Conservation (phyloP, 2,113 vertebrate genomes). For the Danionella cerebrum region DNA sequence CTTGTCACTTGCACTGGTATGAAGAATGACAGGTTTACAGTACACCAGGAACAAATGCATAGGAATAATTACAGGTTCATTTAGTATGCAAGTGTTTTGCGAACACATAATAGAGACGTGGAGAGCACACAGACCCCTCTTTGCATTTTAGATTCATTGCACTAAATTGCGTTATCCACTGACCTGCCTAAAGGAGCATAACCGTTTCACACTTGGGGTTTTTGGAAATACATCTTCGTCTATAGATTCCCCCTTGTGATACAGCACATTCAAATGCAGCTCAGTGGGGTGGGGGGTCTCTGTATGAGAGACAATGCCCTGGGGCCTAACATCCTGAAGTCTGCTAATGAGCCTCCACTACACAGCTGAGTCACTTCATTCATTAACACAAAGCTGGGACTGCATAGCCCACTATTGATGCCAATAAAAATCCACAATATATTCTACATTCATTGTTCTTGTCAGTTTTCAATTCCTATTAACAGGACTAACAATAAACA, state of each 20-base stretch:
- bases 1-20: slow-evolving; percentile 14
- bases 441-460: background rate
- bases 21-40: slow-evolving; percentile 28
- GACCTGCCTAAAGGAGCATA: background rate
- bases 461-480: background rate
- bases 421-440: slow-evolving; percentile 8
- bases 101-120: background rate
- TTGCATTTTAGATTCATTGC: background rate
- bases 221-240: background rate
- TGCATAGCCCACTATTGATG: background rate
- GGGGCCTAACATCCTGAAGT: slow-evolving; percentile 11
- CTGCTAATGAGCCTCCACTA: slow-evolving; percentile 38
- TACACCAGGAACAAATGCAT: background rate
- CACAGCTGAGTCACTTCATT: slow-evolving; percentile 42
- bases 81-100: background rate
- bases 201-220: background rate
- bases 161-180: slow-evolving; percentile 9
- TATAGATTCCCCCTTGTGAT: background rate
- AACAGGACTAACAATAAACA: no score
- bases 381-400: slow-evolving; percentile 32
- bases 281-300: slow-evolving; percentile 16
- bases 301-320: slow-evolving; percentile 18
- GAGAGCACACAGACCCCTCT: background rate
- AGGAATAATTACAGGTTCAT: background rate
- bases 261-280: background rate